Evolutionary conservation across 64 coral and sea anemone genomes (phyloP), one percentile per base, ranked within the genome.

Genomic region (Stichodactyla mertensii): DNA sequence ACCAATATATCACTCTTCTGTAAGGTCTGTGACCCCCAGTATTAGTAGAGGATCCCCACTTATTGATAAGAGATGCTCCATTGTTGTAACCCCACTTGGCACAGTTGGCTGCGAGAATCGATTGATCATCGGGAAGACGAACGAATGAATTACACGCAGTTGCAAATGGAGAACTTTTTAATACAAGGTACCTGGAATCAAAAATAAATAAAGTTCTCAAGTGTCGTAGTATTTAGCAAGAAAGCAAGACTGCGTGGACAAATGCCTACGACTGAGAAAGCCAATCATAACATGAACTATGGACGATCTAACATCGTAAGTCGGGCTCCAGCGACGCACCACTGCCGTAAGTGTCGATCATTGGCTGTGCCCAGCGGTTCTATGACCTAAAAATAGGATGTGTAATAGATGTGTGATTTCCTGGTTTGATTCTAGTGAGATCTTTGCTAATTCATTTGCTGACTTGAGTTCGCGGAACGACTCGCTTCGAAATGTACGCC

Each of bases 51-150:
- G 31, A 24, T 22, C 86, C 86, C 86, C 86, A 87, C 7, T 57
- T 52, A 51, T 78, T 70, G 4, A 74, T 31, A 64, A 77, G 27
- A 55, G 16, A 11, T 66, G 69, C 6, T 2, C 67, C 64, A 51
- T 55, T 87, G 7, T 23, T 55, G n/a, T 55, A 23, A 11, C 86
- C 86, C 86, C 86, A 87, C 66, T 87, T 87, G 19, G 67, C 86
- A 57, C 86, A 87, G 69, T 87, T 87, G 18, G 45, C 62, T 77
- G 67, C 15, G 13, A 87, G 54, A 7, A n/a, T 18, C 5, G 86
- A 87, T 20, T 23, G 71, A 51, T 87, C 86, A 51, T 79, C 86
- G 7, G 86, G 86, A 10, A 87, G 55, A 45, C 52, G 66, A 77
- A 56, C 57, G 71, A 87, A 87, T 16, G 86, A 87, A 23, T 27